phyloP scores from a whole-genome alignment of 2,888 invertebrate species.

The Polydesmus complanatus region DNA sequence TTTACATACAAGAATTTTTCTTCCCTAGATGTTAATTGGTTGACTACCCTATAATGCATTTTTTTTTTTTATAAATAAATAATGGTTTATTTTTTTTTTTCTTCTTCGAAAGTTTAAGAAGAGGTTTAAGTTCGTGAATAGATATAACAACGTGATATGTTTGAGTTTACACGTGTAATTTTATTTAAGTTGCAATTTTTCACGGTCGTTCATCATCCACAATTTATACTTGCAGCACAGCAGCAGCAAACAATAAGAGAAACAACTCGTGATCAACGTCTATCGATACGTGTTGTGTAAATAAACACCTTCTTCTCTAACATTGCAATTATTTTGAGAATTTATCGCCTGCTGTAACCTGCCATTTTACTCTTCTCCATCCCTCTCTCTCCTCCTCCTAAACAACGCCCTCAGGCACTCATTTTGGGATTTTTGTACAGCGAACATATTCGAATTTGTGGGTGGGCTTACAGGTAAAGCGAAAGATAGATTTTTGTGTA shows the following conservation, averaged over 20 bases:
- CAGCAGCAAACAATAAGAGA: neutral
- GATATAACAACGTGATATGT: neutral
- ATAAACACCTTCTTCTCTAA: neutral
- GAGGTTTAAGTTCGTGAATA: neutral
- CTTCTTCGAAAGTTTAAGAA: neutral
- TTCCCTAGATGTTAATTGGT: neutral
- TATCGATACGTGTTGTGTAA: neutral
- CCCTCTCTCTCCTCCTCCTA: neutral
- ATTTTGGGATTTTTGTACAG: neutral
- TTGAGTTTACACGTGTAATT: neutral
- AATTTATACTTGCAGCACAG: neutral
- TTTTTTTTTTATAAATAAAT: neutral
- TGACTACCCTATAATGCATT: neutral
- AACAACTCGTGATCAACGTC: neutral
- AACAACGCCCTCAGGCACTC: neutral
- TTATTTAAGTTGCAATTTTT: neutral
- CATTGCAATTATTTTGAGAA: neutral
- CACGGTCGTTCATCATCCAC: neutral
- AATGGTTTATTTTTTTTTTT: neutral
- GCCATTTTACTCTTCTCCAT: neutral
- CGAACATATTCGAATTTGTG: neutral
- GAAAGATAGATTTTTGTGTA: neutral
- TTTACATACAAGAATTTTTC: neutral
- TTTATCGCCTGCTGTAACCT: neutral
- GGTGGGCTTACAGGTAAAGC: neutral